These are phyloP conservation scores for Moxostoma hubbsi DNA, from an alignment of 2,797 vertebrate genomes.

Conservation along the genomic window DNA sequence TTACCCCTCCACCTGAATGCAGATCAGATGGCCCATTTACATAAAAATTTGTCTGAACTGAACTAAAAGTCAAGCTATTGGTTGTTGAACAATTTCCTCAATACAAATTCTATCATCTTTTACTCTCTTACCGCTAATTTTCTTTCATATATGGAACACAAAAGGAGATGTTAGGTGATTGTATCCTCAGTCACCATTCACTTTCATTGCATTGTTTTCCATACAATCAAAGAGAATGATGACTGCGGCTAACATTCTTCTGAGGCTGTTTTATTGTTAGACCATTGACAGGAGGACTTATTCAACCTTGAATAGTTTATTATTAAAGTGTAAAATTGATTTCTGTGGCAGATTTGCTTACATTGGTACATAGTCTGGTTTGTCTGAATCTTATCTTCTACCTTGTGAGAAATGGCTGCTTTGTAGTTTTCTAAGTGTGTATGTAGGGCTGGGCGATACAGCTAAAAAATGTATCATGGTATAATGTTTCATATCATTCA, in stretches of 20 bases:
- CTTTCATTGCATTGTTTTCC: no score
- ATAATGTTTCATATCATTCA: no score
- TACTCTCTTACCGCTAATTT: no score
- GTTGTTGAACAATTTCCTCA: slow-evolving; percentile 2
- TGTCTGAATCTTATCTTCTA: not conserved
- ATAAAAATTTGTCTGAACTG: not conserved
- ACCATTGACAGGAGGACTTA: not conserved
- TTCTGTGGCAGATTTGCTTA: not conserved
- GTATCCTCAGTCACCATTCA: no score
- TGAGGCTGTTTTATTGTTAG: slow-evolving; percentile 8
- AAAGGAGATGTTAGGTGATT: no score
- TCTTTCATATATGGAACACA: no score
- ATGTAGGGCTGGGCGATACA: not conserved
- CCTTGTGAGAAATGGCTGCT: not conserved
- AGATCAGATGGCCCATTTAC: not conserved
- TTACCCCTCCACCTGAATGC: slow-evolving; percentile 22
- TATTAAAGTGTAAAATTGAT: not conserved
- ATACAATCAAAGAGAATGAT: no score
- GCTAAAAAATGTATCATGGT: no score
- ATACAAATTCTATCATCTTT: not conserved
- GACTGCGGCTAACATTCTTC: no score
- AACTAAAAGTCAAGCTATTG: not conserved
- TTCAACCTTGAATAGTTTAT: slow-evolving; percentile 17
- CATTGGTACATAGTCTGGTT: not conserved
- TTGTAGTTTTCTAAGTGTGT: not conserved